phyloP scores from a whole-genome alignment of 2,113 vertebrate genomes.

The Oostethus manadensis region DNA sequence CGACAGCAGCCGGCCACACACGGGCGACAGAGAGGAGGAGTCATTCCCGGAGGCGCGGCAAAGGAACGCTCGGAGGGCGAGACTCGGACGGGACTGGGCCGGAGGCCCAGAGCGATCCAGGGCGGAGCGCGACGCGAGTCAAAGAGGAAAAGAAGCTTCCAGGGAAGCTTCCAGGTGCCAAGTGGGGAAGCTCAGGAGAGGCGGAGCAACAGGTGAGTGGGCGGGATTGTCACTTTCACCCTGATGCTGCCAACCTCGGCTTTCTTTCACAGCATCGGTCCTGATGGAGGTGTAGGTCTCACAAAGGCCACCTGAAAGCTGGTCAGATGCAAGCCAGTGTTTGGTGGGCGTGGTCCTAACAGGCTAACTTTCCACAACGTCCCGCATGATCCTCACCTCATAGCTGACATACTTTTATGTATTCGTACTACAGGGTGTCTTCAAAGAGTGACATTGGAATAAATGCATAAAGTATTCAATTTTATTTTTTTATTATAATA shows the following conservation, averaged over 20 bases:
- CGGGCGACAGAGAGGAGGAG: constrained; percentile 22
- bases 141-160: not conserved
- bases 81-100: constrained; percentile 35
- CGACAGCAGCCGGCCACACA: constrained; percentile 48
- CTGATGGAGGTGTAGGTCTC: too few relatives aligned
- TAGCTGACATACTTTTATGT: too few relatives aligned
- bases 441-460: too few relatives aligned
- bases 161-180: not conserved
- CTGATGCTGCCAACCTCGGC: not conserved
- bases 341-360: too few relatives aligned
- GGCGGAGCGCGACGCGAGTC: constrained; percentile 8
- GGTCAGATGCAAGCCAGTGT: too few relatives aligned
- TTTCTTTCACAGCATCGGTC: too few relatives aligned
- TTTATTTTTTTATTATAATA: too few relatives aligned
- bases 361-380: too few relatives aligned
- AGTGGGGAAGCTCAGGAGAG: constrained; percentile 9
- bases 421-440: too few relatives aligned
- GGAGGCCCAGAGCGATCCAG: constrained; percentile 47
- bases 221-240: not conserved
- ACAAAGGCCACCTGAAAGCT: too few relatives aligned
- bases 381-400: too few relatives aligned
- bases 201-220: constrained; percentile 5
- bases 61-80: constrained; percentile 36
- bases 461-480: too few relatives aligned
- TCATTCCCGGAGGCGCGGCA: constrained; percentile 32